Conservation (phyloP, 1,140 invertebrate genomes). For the Babylonia areolata region DNA sequence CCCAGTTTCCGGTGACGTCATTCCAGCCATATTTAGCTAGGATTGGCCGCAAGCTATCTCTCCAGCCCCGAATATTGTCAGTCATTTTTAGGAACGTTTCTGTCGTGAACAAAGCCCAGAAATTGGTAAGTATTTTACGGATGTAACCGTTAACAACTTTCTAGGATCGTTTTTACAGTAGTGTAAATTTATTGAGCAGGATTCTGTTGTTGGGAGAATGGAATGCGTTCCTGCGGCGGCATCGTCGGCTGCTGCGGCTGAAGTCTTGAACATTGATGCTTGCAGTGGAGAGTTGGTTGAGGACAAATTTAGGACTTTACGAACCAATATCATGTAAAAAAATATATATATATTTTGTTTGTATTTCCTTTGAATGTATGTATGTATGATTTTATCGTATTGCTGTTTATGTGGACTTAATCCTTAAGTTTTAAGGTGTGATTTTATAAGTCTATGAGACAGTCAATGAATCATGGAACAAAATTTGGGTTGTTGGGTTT, state of each 20-base stretch:
- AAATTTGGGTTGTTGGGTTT: too few relatives aligned
- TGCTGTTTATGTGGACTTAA: too few relatives aligned
- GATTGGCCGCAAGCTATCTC: not conserved
- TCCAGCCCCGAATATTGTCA: not conserved
- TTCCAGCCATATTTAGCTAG: slow-evolving; percentile 13
- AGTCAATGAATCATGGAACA: too few relatives aligned
- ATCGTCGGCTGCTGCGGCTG: not conserved
- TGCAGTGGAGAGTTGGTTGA: not conserved
- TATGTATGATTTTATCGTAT: too few relatives aligned
- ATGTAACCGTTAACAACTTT: too few relatives aligned
- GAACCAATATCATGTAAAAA: too few relatives aligned
- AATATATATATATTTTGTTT: too few relatives aligned
- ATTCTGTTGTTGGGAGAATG: not conserved
- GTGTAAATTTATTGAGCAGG: not conserved
- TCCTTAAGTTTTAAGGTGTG: too few relatives aligned
- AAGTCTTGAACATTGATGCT: not conserved
- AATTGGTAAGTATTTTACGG: not conserved
- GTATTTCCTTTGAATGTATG: too few relatives aligned
- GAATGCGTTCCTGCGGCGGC: not conserved
- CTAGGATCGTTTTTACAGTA: too few relatives aligned
- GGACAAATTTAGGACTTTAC: too few relatives aligned
- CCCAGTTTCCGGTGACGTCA: slow-evolving; percentile 22
- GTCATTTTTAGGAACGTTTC: not conserved
- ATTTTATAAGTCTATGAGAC: too few relatives aligned
- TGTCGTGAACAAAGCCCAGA: not conserved